Percentiles rank a stretch among this genome's conserved stretches.
Evolutionary conservation across 2,888 invertebrate species (phyloP).

Genomic region (Hypercompe scribonia): DNA sequence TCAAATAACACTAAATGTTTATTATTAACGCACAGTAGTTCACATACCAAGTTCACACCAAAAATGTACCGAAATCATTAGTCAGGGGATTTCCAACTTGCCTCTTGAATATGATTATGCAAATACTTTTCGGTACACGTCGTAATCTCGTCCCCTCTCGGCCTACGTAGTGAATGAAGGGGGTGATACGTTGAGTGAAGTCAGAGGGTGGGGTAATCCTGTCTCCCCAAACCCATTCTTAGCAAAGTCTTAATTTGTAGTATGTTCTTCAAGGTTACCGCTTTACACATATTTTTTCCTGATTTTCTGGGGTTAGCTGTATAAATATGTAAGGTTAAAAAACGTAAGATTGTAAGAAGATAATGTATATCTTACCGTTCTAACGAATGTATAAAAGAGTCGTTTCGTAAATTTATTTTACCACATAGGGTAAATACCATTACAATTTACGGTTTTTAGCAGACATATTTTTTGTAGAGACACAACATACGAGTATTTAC

Average conservation of each 20-base stretch:
- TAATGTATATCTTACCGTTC: too few relatives aligned
- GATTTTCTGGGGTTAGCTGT: neutral
- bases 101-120: slow-evolving; percentile 67
- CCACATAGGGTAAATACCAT: too few relatives aligned
- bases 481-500: too few relatives aligned
- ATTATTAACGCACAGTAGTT: neutral
- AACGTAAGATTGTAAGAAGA: too few relatives aligned
- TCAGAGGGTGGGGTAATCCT: slow-evolving; percentile 17
- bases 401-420: too few relatives aligned
- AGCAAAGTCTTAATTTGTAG: slow-evolving; percentile 34
- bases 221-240: slow-evolving; percentile 7
- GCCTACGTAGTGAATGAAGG: slow-evolving; percentile 59
- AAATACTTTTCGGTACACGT: slow-evolving; percentile 57
- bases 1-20: neutral
- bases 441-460: too few relatives aligned
- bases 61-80: slow-evolving; percentile 33
- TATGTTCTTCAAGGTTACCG: slow-evolving; percentile 18
- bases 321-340: neutral
- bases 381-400: too few relatives aligned
- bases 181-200: slow-evolving; percentile 19
- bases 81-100: slow-evolving; percentile 45
- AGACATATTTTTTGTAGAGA: too few relatives aligned
- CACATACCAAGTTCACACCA: slow-evolving; percentile 17
- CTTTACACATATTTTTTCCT: neutral
- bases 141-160: slow-evolving; percentile 51